Base-by-base conservation (phyloP, 2,888 invertebrate species). In the Melikaiella ostensackeni region DNA sequence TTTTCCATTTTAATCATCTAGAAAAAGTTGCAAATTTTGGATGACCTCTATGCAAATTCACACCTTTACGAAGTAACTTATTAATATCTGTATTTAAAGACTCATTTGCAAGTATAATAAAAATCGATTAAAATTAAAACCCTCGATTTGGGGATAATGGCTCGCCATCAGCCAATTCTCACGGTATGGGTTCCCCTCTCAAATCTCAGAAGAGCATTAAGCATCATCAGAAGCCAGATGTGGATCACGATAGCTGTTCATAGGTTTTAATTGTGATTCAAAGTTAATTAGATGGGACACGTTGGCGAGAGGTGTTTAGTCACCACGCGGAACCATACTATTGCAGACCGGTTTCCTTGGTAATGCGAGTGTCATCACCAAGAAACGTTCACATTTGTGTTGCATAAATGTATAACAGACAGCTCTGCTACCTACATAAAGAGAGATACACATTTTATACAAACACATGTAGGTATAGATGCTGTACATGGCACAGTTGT, bases 201-300 rank as follows among this genome's bases (percentile, higher is more conserved):
- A 2, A 50, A 50, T 50, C n/a, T 19, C 50, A 2, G 2, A 50
- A 50, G 50, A 3, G 50, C n/a, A n/a, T 8, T n/a, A 50, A 50
- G 50, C 50, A 13, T 8, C n/a, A n/a, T 50, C 77, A 80, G 83
- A 81, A 84, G 82, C 81, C 82, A 78, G 84, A 83, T 81, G 79
- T 77, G 64, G 57, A 42, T 75, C 75, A 59, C 76, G 59, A 63
- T 75, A 74, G 75, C 66, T 62, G 77, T 63, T 63, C 75, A 57
- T 77, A 55, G 73, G 70, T 80, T 83, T 82, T 83, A 84, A 84
- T 84, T 83, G 83, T 82, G 81, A 86, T 86, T 84, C 80, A 77
- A 79, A 84, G 84, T 81, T 84, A 85, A 87, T 89, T 86, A 88
- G 84, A 84, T 84, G 79, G 81, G 83, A 76, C 82, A 82, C 82